phyloP scores from a whole-genome alignment of 2,113 vertebrate genomes.

The Turnix velox region DNA sequence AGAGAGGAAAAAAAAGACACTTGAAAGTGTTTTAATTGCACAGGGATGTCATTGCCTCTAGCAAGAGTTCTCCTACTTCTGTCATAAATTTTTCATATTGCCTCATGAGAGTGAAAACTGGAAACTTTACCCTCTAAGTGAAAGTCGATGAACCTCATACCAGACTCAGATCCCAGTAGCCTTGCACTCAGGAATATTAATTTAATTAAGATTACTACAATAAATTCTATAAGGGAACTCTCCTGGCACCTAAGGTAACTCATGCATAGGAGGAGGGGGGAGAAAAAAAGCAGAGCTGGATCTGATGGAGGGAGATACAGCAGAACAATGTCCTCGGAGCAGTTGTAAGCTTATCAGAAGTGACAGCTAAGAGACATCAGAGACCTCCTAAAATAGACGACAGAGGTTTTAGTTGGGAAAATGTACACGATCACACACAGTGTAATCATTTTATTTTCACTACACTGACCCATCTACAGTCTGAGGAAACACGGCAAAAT shows the following conservation, averaged over 20 bases:
- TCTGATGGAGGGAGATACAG: background rate
- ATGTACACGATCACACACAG: rapidly evolving
- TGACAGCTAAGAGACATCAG: background rate
- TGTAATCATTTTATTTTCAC: background rate
- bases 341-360: background rate
- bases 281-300: background rate
- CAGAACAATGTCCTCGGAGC: background rate
- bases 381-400: background rate
- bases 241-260: background rate
- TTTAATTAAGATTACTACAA: constrained; percentile 72
- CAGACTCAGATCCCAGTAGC: constrained; percentile 59
- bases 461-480: background rate
- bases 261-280: background rate
- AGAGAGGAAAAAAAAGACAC: constrained; percentile 14
- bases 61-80: constrained; percentile 53
- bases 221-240: constrained; percentile 55
- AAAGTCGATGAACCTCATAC: constrained; percentile 61
- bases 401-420: background rate
- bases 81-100: constrained; percentile 71
- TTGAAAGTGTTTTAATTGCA: constrained; percentile 70
- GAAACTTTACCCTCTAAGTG: constrained; percentile 66
- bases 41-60: constrained; percentile 57
- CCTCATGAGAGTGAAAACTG: constrained; percentile 58
- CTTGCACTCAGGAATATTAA: constrained; percentile 64
- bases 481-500: background rate